Evolutionary conservation across 2,888 invertebrate species (phyloP).

Genomic region (Stenolophus ochropezus): DNA sequence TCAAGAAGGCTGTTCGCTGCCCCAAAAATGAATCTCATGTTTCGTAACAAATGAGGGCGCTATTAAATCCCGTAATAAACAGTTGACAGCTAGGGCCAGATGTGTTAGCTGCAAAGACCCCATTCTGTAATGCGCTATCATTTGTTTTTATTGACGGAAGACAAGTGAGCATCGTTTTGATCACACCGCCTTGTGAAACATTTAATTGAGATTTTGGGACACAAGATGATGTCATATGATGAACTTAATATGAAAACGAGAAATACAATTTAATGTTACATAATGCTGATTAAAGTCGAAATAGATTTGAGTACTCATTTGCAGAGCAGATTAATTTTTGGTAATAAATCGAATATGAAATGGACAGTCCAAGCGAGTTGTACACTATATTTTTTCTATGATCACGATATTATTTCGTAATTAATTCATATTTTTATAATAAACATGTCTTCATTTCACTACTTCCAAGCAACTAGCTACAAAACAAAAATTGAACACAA

Average conservation of each 20-base stretch:
- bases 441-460: no score
- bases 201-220: conserved; percentile 8
- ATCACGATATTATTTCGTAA: no score
- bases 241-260: neutral
- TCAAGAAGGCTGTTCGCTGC: no score
- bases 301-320: no score
- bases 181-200: neutral
- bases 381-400: no score
- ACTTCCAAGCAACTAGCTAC: no score
- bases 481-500: no score
- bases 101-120: neutral
- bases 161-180: conserved; percentile 1
- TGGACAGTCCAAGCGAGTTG: no score
- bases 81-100: neutral
- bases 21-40: neutral
- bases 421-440: no score
- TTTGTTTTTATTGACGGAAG: conserved; percentile 27
- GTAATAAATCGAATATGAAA: no score
- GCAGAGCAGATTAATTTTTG: no score
- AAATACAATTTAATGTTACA: neutral
- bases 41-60: neutral
- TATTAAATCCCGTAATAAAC: neutral
- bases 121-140: neutral
- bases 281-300: no score
- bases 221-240: neutral